Evolutionary conservation across 2,113 vertebrate genomes (phyloP).

Genomic region (Oenanthe oenanthe): DNA sequence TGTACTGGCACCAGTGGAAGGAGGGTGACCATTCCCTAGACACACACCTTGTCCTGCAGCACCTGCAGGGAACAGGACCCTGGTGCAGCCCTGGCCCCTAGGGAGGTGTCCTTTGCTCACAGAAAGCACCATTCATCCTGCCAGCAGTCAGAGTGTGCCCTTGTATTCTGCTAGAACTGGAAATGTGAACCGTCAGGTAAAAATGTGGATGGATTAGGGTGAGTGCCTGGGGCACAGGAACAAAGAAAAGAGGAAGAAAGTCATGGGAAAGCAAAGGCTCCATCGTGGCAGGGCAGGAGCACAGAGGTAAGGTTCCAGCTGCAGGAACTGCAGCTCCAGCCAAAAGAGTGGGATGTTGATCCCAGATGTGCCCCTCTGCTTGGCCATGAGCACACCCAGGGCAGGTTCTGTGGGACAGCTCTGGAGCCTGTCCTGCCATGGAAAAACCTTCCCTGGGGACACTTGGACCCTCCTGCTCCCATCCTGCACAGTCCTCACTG

Average conservation of each 20-base stretch:
- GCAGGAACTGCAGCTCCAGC: neutral
- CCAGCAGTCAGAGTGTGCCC: neutral
- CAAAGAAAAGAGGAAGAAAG: neutral
- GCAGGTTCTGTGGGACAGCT: neutral
- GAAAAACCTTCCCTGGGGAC: neutral
- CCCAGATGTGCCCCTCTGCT: neutral
- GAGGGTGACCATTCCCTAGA: neutral
- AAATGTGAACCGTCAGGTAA: neutral
- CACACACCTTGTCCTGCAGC: neutral
- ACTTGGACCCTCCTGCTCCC: neutral
- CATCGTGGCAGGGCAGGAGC: neutral
- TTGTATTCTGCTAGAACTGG: neutral
- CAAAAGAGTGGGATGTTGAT: rapidly evolving
- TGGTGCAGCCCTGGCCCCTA: neutral
- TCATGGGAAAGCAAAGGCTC: neutral
- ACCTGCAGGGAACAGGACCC: neutral
- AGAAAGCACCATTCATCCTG: neutral
- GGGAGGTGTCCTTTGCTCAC: neutral
- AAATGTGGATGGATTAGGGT: neutral
- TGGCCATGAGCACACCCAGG: neutral
- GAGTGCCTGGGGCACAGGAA: neutral
- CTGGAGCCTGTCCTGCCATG: neutral
- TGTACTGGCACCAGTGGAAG: neutral
- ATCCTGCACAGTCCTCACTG: neutral
- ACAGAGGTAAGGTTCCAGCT: neutral